Evolutionary conservation across 2,888 invertebrate genomes (phyloP), one percentile per base, ranked within the genome.

Genomic region (Microplitis manilae): DNA sequence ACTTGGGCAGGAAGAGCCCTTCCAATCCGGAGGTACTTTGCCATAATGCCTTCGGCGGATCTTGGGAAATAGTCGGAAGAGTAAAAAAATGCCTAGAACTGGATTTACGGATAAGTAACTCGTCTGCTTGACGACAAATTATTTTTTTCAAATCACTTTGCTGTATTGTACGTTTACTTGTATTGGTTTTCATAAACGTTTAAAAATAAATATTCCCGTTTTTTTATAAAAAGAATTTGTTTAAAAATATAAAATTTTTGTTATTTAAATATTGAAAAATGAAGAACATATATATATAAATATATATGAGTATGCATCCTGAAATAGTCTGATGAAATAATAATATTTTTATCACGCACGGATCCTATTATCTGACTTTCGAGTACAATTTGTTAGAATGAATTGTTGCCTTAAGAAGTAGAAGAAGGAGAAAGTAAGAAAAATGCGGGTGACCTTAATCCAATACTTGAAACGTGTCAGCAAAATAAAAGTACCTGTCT

Each of bases 401-500:
- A 81, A 80, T 73, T 78, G 81, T 70, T 70, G 73, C 76, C 41
- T 77, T 40, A 50, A 73, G 71, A 41, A 70, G 70, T 50, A 50
- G 50, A 50, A 50, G 50, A 50, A 78, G 41, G 61, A 76, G 78
- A 79, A 77, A 81, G 79, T 76, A 80, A 82, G 82, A 82, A 82
- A 79, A 80, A 83, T 83, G 81, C 76, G 80, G 77, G 67, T 75
- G 72, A 77, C 79, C 77, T 73, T 79, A 79, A 81, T 82, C 82
- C 79, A 78, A 83, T 80, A 80, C 76, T 80, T 77, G 81, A 78
- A 80, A 82, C 80, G 82, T 83, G 82, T 81, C 74, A 61, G 76
- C 68, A 78, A 73, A 64, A 68, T 61, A 79, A 70, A 64, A 68
- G 60, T 61, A 20, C 59, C 68, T 62, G 68, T 50, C 61, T 73